Percentiles rank a stretch among this genome's conserved stretches.
These are phyloP conservation scores for Sarcophaga variegata DNA, from an alignment of 2,888 invertebrate species.

Conservation along the genomic window DNA sequence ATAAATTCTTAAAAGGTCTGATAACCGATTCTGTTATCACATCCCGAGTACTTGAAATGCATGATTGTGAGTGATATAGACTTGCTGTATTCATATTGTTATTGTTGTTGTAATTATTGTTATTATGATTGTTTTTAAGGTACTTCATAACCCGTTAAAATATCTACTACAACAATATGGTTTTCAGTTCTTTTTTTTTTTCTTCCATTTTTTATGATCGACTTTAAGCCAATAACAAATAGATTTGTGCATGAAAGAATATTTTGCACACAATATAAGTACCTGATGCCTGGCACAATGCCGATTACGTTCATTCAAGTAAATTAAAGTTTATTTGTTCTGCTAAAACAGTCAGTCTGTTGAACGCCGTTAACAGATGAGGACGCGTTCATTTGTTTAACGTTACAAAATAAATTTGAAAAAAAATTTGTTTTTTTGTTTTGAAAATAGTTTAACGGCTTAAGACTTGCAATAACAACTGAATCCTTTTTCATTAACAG, in stretches of 20 bases:
- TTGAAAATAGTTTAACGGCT: background rate
- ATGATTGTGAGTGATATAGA: constrained; percentile 43
- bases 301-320: constrained; percentile 55
- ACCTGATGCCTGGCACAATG: constrained; percentile 30
- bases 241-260: constrained; percentile 26
- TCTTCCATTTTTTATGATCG: constrained; percentile 18
- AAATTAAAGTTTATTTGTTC: constrained; percentile 47
- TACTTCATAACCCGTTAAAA: constrained; percentile 1
- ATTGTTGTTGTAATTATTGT: constrained; percentile 6
- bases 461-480: constrained; percentile 11
- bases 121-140: constrained; percentile 31
- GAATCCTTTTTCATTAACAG: constrained; percentile 20
- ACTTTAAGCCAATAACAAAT: constrained; percentile 28
- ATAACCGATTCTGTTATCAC: constrained; percentile 62
- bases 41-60: constrained; percentile 58
- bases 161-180: too few species aligned
- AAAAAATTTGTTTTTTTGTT: background rate
- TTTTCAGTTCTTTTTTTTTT: background rate
- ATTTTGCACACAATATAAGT: background rate
- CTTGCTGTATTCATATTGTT: background rate
- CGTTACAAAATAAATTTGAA: constrained; percentile 6
- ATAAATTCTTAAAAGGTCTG: constrained; percentile 58
- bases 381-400: constrained; percentile 71
- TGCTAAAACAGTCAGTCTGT: constrained; percentile 74
- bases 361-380: constrained; percentile 75